Conservation (phyloP, 2,113 vertebrate genomes). For the Scalopus aquaticus region DNA sequence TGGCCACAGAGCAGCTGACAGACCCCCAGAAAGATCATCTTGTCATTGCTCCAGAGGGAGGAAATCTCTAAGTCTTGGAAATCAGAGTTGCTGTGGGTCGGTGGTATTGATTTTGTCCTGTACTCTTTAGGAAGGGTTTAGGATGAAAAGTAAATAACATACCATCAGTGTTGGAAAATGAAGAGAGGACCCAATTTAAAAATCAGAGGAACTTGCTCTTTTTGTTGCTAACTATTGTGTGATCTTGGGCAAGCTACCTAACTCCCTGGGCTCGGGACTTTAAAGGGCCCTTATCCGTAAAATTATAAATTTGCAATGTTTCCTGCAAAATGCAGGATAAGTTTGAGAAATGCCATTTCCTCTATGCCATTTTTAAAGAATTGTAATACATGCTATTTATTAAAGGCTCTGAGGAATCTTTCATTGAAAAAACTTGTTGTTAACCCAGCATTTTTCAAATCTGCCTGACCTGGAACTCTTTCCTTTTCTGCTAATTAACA, state of each 20-base stretch:
- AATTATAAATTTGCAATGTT: background rate
- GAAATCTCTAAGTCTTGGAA: background rate
- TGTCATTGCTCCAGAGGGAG: constrained; percentile 23
- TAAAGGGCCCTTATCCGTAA: background rate
- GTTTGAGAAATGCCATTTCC: background rate
- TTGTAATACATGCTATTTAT: background rate
- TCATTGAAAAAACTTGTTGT: background rate
- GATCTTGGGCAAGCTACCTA: background rate
- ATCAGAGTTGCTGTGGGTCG: constrained; percentile 16
- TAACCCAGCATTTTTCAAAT: background rate
- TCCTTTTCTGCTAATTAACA: background rate
- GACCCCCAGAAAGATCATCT: constrained; percentile 47
- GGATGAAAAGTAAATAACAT: background rate
- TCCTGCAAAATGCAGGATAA: background rate
- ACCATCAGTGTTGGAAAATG: background rate
- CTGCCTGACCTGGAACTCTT: background rate
- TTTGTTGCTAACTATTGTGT: background rate
- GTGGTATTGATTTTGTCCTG: background rate
- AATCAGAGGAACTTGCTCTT: background rate
- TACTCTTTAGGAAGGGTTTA: background rate
- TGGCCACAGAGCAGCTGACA: constrained; percentile 67
- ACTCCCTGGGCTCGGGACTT: background rate
- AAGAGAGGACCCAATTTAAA: background rate
- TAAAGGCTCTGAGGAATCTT: background rate
- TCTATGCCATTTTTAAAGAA: background rate